Conservation (phyloP, 1,140 invertebrate genomes). For the Campoletis sonorensis region DNA sequence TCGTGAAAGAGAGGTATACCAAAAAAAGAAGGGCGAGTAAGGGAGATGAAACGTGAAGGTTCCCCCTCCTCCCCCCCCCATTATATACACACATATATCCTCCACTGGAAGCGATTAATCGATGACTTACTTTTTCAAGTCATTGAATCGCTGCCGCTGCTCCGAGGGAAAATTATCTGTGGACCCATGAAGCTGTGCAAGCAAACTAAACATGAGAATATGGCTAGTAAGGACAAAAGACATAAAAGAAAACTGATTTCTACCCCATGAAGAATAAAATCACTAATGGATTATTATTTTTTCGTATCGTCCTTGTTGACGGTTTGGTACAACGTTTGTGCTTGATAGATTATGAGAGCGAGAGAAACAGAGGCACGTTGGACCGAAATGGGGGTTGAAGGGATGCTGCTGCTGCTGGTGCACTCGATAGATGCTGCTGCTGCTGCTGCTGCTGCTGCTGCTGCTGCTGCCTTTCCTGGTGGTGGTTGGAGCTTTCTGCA, state of each 20-base stretch:
- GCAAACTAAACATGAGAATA: not conserved
- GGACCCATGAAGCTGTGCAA: not conserved
- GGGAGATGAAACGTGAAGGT: not conserved
- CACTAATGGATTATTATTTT: not conserved
- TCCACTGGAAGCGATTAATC: not conserved
- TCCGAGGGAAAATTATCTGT: not conserved
- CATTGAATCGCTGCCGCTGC: not conserved
- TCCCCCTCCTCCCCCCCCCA: too few relatives aligned
- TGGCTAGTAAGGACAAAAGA: not conserved
- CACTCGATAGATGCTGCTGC: slow-evolving; percentile 15
- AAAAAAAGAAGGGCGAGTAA: not conserved
- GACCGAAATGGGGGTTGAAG: slow-evolving; percentile 4
- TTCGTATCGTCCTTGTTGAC: not conserved
- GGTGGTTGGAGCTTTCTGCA: slow-evolving; percentile 20
- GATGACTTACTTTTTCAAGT: slow-evolving; percentile 30
- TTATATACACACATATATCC: not conserved
- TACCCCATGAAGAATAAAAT: not conserved
- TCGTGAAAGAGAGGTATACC: not conserved
- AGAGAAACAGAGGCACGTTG: not conserved
- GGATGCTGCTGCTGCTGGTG: slow-evolving; percentile 20
- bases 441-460: not conserved
- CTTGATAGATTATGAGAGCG: too few relatives aligned
- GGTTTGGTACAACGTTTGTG: not conserved
- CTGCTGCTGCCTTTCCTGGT: slow-evolving; percentile 13
- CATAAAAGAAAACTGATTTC: not conserved